A percentile compares a stretch with the other conserved stretches of the same genome.
phyloP scores from a whole-genome alignment of 2,797 vertebrate species.

The Enteromius unitaeniatus region DNA sequence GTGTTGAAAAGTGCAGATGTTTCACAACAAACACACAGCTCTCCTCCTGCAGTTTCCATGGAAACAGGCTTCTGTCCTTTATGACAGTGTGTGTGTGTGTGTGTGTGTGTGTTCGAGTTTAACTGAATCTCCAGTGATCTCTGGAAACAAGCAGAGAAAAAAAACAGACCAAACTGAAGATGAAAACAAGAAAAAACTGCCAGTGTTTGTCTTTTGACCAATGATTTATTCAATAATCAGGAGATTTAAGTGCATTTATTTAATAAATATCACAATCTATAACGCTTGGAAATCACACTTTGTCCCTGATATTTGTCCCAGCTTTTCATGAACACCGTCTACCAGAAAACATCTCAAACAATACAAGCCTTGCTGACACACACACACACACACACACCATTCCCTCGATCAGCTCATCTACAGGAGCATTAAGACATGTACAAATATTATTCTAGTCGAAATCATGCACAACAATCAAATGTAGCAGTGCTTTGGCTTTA shows the following conservation, averaged over 20 bases:
- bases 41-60: slow-evolving; percentile 58
- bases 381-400: background rate
- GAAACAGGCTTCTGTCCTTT: slow-evolving; percentile 55
- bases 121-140: slow-evolving; percentile 42
- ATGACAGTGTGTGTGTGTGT: slow-evolving; percentile 7
- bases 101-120: background rate
- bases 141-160: background rate
- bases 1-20: slow-evolving; percentile 36
- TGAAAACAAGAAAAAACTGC: background rate
- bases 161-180: background rate
- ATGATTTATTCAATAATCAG: background rate
- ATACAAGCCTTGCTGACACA: background rate
- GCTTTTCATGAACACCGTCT: background rate
- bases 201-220: background rate
- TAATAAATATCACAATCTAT: background rate
- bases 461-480: background rate
- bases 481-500: no score
- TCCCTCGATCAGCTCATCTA: background rate
- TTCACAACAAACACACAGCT: slow-evolving; percentile 26
- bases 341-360: background rate
- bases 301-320: background rate
- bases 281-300: background rate
- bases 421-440: background rate
- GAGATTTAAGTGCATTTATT: background rate
- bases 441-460: background rate